Evolutionary conservation across 2,888 invertebrate species (phyloP).

Genomic region (Crioceris asparagi): DNA sequence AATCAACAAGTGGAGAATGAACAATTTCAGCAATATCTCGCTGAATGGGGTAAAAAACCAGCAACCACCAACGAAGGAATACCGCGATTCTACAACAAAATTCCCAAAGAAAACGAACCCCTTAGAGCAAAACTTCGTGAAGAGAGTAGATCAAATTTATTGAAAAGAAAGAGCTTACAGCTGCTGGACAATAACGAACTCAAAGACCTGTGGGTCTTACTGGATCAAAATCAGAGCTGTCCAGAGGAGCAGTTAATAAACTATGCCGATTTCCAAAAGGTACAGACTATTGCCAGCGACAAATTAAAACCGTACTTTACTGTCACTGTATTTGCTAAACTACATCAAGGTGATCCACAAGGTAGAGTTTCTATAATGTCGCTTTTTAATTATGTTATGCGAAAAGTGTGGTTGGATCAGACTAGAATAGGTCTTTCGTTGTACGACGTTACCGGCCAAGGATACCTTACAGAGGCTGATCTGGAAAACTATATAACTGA

Average conservation of each 20-base stretch:
- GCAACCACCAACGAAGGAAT: slow-evolving; percentile 46
- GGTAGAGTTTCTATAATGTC: slow-evolving; percentile 82
- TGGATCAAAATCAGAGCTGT: slow-evolving; percentile 70
- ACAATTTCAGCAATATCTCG: slow-evolving; percentile 25
- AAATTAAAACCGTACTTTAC: slow-evolving; percentile 60
- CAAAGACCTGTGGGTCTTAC: slow-evolving; percentile 66
- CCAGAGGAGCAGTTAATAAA: slow-evolving; percentile 76
- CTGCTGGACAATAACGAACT: slow-evolving; percentile 80
- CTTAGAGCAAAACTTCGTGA: slow-evolving; percentile 73
- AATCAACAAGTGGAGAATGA: slow-evolving; percentile 28
- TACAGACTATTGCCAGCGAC: slow-evolving; percentile 58
- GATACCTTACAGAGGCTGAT: slow-evolving; percentile 52
- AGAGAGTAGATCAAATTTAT: slow-evolving; percentile 77
- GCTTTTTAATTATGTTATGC: slow-evolving; percentile 90
- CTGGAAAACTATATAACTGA: slow-evolving; percentile 92
- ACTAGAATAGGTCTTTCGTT: slow-evolving; percentile 86
- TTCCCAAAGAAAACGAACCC: slow-evolving; percentile 67
- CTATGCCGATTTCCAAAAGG: slow-evolving; percentile 75
- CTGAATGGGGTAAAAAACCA: slow-evolving; percentile 23
- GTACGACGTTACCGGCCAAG: slow-evolving; percentile 85
- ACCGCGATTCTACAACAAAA: slow-evolving; percentile 65
- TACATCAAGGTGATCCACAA: slow-evolving; percentile 76
- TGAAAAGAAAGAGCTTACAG: slow-evolving; percentile 76
- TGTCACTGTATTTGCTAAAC: slow-evolving; percentile 72
- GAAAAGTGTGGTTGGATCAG: slow-evolving; percentile 90